Percentiles rank a stretch among this genome's conserved stretches.
phyloP scores from a whole-genome alignment of 2,888 invertebrate species.

The Amphimallon solstitiale region DNA sequence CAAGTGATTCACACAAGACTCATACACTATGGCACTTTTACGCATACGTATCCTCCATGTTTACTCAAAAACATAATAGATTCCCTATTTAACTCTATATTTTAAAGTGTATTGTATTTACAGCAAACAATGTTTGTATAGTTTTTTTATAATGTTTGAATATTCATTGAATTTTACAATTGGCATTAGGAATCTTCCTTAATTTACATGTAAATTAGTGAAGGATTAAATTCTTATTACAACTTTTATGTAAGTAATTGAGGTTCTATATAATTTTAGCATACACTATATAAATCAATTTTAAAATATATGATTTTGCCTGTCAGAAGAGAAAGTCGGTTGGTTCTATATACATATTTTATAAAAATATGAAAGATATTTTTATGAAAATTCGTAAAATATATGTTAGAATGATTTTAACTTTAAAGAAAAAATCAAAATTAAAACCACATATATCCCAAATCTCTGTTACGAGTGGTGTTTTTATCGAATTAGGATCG shows the following conservation, averaged over 20 bases:
- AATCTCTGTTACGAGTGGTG: too few species aligned
- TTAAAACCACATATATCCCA: too few species aligned
- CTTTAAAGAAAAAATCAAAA: too few species aligned
- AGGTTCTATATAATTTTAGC: too few species aligned
- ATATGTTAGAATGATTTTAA: too few species aligned
- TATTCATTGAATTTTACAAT: constrained; percentile 21
- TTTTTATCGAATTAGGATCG: too few species aligned
- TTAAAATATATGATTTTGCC: too few species aligned
- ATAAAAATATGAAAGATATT: too few species aligned
- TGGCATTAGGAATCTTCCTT: constrained; percentile 11
- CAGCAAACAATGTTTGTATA: constrained; percentile 24
- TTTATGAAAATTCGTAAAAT: too few species aligned
- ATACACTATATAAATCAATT: too few species aligned
- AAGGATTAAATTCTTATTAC: background rate
- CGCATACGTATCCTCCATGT: background rate
- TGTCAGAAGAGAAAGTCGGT: too few species aligned
- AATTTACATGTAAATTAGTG: background rate
- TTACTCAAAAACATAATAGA: background rate
- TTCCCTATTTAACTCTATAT: constrained; percentile 12
- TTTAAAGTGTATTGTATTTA: constrained; percentile 29
- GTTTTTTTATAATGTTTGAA: background rate
- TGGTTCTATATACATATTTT: too few species aligned
- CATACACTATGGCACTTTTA: background rate
- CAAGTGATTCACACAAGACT: background rate
- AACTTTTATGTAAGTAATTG: background rate